Base-by-base conservation (phyloP, 2,888 invertebrate genomes). In the Trichopoda pennipes region DNA sequence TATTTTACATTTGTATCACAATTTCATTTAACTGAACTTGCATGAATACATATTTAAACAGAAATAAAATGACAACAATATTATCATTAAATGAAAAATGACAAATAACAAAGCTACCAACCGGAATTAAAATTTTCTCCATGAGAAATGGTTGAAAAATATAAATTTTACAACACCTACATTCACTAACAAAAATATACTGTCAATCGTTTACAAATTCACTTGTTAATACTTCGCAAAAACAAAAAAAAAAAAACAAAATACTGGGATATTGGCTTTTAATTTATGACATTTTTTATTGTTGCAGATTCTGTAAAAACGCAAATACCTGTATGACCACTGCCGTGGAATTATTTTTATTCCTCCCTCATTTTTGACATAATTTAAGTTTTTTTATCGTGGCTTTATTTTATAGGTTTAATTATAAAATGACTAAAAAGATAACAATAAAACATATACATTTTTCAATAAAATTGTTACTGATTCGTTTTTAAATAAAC, bases 111-210 rank as follows among this genome's bases (percentile, higher is more conserved):
- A 55, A 84, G 78, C 77, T 80, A 83, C 83, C 77, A 74, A 81
- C 79, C 81, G 74, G 80, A 81, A 85, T 83, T 80, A 80, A 85
- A 80, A 73, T 84, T 80, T 84, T 80, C 66, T 79, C 79, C 79
- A 75, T 82, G 82, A 79, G 79, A 82, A 82, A 82, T 79, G 79
- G 49, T 75, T 82, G 81, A 79, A 82, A 79, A 72, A 60, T 75
- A 82, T 82, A 82, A 79, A 82, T 79, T 84, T 73, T 66, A 80
- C 78, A 49, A 60, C 74, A 74, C 66, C 68, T 51, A 38, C 35
- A 60, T 28, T 32, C 16, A 16, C 47, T 63, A 4, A 42, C 17
- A 28, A 10, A 58, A 17, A 70, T 21, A 47, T 32, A 58, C 58
- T 32, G 16, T 14, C 32, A 23, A 55, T 44, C 17, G n/a, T 44